Evolutionary conservation across 1,140 invertebrate genomes (phyloP), one percentile per base, ranked within the genome.

Genomic region (Choristoneura fumiferana): DNA sequence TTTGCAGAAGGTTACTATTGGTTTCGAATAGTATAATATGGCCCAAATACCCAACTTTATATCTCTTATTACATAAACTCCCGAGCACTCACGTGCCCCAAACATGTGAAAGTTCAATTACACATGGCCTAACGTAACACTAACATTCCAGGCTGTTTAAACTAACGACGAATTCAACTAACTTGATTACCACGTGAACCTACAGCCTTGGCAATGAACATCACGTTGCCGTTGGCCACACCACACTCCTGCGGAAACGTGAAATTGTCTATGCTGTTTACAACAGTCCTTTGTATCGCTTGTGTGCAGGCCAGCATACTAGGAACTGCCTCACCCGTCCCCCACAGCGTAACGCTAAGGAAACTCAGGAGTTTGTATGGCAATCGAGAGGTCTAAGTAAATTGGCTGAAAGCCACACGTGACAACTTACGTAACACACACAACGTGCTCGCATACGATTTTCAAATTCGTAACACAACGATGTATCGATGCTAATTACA

Each of bases 401-500:
- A 4, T n/a, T 49, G 43, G 43, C 12, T 8, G n/a, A 10, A 29
- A 8, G n/a, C 43, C 40, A n/a, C 43, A 49, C 43, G 43, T 49
- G 43, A 49, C 18, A 0, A 49, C 18, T 49, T 49, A 49, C 18
- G 43, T 49, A 49, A 49, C 43, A 0, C n/a, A n/a, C n/a, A 49
- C 18, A 29, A 49, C 43, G 43, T 49, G 43, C 29, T 29, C 29
- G 43, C 12, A 49, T 49, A 22, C 43, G 9, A 49, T 49, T 49
- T 49, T 49, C 43, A 13, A 49, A 49, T 49, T 49, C 22, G 43
- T 49, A 49, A 49, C 43, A 49, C 17, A 33, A 17, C 29, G 43
- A 22, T 29, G 22, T 3, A 29, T 29, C 22, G 22, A 6, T 6
- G 22, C 22, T 29, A 29, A 29, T 29, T 29, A 29, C 22, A 29